A percentile compares a stretch with the other conserved stretches of the same genome.
These are phyloP conservation scores for Callorhinus ursinus DNA, from an alignment of 2,113 vertebrate genomes.

Conservation along the genomic window DNA sequence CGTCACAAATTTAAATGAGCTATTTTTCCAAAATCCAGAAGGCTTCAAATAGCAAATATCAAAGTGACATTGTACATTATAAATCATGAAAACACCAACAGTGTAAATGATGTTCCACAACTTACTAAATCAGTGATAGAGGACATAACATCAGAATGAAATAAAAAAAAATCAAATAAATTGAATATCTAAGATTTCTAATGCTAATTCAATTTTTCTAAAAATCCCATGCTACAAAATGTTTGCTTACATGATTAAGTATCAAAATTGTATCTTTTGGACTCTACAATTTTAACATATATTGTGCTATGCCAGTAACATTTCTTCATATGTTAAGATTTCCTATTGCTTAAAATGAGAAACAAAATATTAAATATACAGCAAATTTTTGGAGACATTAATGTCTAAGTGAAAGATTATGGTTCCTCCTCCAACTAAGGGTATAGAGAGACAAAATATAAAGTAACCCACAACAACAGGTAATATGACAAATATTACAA, in stretches of 20 bases:
- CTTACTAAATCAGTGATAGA: slow-evolving; percentile 22
- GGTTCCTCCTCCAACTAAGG: slow-evolving; percentile 24
- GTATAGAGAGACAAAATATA: slow-evolving; percentile 16
- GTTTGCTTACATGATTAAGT: not conserved
- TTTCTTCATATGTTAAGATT: not conserved
- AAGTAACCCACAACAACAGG: slow-evolving; percentile 1
- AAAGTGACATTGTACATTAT: slow-evolving; percentile 31
- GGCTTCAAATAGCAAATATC: not conserved
- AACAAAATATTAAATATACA: slow-evolving; percentile 27
- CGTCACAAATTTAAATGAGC: slow-evolving; percentile 43
- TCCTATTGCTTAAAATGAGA: slow-evolving; percentile 19
- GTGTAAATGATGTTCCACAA: not conserved
- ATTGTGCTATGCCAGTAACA: not conserved
- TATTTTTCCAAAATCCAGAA: slow-evolving; percentile 46
- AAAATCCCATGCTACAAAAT: slow-evolving; percentile 10
- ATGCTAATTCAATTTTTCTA: not conserved
- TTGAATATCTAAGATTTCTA: slow-evolving; percentile 34
- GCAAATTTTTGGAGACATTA: not conserved
- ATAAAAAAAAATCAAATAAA: slow-evolving; percentile 35
- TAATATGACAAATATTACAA: slow-evolving; percentile 5
- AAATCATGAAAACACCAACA: slow-evolving; percentile 16
- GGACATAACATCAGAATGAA: not conserved
- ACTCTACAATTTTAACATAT: slow-evolving; percentile 35
- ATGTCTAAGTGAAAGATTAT: not conserved
- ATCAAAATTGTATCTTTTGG: slow-evolving; percentile 27